A percentile compares a stretch with the other conserved stretches of the same genome.
phyloP scores from a whole-genome alignment of 2,888 invertebrate species.

The Ctenicera cuprea region DNA sequence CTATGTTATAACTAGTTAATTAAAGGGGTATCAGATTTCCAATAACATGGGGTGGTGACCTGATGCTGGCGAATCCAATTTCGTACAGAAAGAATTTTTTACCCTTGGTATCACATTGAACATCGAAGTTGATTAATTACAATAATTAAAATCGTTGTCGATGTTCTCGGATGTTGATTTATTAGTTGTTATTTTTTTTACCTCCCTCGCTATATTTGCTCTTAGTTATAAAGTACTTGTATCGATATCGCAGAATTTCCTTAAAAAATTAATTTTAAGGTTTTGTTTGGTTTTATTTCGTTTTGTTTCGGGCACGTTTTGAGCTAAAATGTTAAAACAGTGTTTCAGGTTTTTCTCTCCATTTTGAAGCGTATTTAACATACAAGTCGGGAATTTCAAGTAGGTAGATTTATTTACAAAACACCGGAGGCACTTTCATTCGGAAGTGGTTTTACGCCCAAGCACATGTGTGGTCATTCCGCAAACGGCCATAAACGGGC shows the following conservation, averaged over 20 bases:
- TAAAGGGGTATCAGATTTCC: conserved; percentile 5
- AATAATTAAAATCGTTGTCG: too few relatives aligned
- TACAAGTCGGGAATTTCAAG: conserved; percentile 25
- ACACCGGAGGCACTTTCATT: conserved; percentile 33
- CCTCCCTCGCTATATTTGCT: not conserved
- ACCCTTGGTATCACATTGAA: conserved; percentile 10
- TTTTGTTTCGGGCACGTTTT: too few relatives aligned
- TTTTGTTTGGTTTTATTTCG: too few relatives aligned
- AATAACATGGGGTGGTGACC: not conserved
- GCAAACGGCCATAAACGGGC: conserved; percentile 40
- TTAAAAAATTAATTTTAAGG: too few relatives aligned
- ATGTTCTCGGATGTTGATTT: not conserved
- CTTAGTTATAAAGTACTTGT: too few relatives aligned
- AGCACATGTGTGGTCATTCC: conserved; percentile 44
- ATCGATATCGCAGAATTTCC: too few relatives aligned
- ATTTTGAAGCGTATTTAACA: conserved; percentile 19
- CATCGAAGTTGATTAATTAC: not conserved
- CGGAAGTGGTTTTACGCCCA: conserved; percentile 41
- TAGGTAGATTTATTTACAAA: conserved; percentile 36
- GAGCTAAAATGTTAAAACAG: conserved; percentile 7
- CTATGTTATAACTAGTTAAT: conserved; percentile 7
- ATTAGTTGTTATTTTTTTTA: not conserved
- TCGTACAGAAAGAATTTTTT: not conserved
- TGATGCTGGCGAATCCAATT: conserved; percentile 1
- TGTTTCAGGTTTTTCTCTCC: not conserved